These are phyloP conservation scores for Erethizon dorsatum DNA, from an alignment of 2,797 vertebrate genomes.

Conservation along the genomic window DNA sequence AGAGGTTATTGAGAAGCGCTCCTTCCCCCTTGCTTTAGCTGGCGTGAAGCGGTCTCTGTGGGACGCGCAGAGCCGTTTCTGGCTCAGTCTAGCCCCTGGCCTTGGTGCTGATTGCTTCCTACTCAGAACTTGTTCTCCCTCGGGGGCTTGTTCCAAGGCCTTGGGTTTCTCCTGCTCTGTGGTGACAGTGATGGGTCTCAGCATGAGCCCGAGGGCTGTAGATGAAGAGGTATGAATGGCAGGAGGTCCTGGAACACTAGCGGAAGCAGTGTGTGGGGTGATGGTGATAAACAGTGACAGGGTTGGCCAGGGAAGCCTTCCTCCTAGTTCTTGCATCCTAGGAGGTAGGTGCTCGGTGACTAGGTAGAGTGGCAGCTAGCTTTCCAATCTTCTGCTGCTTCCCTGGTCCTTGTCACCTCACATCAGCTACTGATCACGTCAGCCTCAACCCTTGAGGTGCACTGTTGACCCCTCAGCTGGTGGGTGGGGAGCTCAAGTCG, in stretches of 20 bases:
- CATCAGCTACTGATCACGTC: conserved; percentile 7
- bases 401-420: not conserved
- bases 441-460: not conserved
- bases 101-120: conserved; percentile 61
- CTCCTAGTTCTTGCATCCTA: not conserved
- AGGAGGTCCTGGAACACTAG: not conserved
- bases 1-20: conserved; percentile 58
- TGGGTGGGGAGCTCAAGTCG: not conserved
- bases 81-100: not conserved
- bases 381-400: not conserved
- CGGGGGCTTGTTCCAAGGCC: not conserved
- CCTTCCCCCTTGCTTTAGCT: not conserved
- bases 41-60: not conserved
- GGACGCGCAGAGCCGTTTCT: not conserved
- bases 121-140: conserved; percentile 58
- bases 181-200: not conserved
- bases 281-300: not conserved
- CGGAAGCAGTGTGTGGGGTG: not conserved
- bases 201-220: not conserved
- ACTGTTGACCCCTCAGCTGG: not conserved
- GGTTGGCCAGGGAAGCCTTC: not conserved
- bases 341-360: not conserved
- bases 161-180: not conserved
- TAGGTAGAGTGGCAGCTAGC: not conserved
- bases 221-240: not conserved